phyloP scores from a whole-genome alignment of 2,797 vertebrate species.

The Squalus acanthias region DNA sequence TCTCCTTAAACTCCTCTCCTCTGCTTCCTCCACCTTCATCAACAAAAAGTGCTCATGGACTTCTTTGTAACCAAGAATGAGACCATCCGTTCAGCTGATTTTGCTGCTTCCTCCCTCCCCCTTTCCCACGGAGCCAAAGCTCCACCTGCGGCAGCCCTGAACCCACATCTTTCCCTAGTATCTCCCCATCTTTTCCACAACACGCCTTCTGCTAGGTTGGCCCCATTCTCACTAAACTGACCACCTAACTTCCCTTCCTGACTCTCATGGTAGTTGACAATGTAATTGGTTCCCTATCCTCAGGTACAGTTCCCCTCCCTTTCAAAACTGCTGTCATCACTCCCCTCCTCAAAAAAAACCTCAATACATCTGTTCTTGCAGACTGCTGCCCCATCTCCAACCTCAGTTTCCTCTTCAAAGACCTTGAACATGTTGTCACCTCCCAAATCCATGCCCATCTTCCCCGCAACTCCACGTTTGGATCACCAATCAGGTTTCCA shows the following conservation, averaged over 20 bases:
- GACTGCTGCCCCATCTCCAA: not conserved
- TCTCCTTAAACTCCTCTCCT: not conserved
- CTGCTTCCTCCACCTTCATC: not conserved
- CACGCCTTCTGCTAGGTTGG: not conserved
- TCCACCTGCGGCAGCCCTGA: not conserved
- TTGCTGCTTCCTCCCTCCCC: not conserved
- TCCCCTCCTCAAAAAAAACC: not conserved
- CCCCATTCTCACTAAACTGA: not conserved
- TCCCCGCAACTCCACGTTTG: not conserved
- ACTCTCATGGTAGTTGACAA: not conserved
- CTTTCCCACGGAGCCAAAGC: not conserved
- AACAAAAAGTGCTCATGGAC: not conserved
- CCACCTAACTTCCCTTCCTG: not conserved
- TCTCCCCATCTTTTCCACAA: not conserved
- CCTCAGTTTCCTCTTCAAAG: not conserved
- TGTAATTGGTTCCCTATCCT: not conserved
- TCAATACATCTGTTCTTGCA: not conserved
- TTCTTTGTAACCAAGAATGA: not conserved
- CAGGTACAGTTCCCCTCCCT: not conserved
- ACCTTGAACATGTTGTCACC: not conserved
- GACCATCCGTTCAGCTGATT: not conserved
- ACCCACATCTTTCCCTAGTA: not conserved
- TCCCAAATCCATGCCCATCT: not conserved
- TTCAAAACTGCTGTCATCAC: not conserved
- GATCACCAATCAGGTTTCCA: not conserved